Evolutionary conservation across 2,113 vertebrate genomes (phyloP).

Genomic region (Brienomyrus brachyistius): DNA sequence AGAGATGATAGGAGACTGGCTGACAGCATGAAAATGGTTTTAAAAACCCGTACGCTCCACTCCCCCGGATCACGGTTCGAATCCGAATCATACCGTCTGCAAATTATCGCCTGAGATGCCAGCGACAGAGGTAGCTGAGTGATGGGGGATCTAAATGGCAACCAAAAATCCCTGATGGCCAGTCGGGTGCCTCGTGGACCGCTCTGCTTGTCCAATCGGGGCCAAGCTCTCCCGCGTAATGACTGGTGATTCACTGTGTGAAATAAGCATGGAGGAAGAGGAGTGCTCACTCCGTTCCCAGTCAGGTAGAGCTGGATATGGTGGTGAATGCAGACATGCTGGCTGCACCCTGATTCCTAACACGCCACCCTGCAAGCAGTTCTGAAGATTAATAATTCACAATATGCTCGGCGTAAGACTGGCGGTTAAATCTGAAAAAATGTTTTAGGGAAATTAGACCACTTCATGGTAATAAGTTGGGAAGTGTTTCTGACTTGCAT

Average conservation of each 20-base stretch:
- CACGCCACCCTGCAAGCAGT: background rate
- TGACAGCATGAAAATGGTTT: background rate
- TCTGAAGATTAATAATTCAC: background rate
- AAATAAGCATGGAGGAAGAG: background rate
- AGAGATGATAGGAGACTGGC: background rate
- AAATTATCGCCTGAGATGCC: background rate
- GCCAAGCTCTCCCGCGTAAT: background rate
- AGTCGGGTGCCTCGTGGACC: background rate
- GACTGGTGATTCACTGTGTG: background rate
- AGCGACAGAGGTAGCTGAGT: background rate
- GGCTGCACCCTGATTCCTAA: background rate
- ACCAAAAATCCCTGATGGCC: background rate
- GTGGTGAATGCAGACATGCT: background rate
- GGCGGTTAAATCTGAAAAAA: background rate
- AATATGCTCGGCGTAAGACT: background rate
- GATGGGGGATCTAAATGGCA: background rate
- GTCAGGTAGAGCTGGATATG: background rate
- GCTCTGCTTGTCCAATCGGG: background rate
- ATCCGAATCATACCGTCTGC: background rate
- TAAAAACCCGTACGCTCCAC: background rate
- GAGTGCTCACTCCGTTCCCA: background rate
- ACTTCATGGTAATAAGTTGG: background rate
- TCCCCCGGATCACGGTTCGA: background rate
- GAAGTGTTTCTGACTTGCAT: background rate
- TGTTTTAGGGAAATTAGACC: background rate